phyloP scores from a whole-genome alignment of 2,797 vertebrate genomes.

The Scolopax bukidnonensis region DNA sequence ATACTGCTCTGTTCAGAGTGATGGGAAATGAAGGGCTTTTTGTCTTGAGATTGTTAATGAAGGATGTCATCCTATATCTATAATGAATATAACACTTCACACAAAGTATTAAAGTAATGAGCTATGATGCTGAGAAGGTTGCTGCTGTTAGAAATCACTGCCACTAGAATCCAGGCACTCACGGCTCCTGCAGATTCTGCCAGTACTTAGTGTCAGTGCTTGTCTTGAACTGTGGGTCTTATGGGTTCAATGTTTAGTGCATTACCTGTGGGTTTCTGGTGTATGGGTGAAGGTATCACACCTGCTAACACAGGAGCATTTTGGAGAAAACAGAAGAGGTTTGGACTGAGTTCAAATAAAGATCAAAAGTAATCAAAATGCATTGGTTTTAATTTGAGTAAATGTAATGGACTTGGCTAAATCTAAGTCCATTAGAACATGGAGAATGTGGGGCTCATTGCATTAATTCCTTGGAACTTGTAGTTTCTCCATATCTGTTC shows the following conservation, averaged over 20 bases:
- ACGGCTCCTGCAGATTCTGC: background rate
- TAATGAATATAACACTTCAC: background rate
- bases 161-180: background rate
- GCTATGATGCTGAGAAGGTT: background rate
- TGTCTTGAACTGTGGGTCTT: background rate
- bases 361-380: background rate
- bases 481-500: background rate
- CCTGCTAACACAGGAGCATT: background rate
- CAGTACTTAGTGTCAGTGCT: background rate
- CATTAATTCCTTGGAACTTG: background rate
- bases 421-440: background rate
- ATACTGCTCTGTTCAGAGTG: background rate
- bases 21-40: background rate
- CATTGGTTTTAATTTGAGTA: background rate
- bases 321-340: background rate
- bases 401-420: background rate
- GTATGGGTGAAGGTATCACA: background rate
- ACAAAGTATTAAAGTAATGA: background rate
- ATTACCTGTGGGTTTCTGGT: background rate
- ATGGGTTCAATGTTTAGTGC: background rate
- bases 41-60: constrained; percentile 11
- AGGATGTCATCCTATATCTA: background rate
- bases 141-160: background rate
- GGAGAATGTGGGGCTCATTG: background rate
- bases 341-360: background rate